A percentile compares a stretch with the other conserved stretches of the same genome.
Evolutionary conservation across 1,140 invertebrate genomes (phyloP).

Genomic region (Trypoxylus dichotomus): DNA sequence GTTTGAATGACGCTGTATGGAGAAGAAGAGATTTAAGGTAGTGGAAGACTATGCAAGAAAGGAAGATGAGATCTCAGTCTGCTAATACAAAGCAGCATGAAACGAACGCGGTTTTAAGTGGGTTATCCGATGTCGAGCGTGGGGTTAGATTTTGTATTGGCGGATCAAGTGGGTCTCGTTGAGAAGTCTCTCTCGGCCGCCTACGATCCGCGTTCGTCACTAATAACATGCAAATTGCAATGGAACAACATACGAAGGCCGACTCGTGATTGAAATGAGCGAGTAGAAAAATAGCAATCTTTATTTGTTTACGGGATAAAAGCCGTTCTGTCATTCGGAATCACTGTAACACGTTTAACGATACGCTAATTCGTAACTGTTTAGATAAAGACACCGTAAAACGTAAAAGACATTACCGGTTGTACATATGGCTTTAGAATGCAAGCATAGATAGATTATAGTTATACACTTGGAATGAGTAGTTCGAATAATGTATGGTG

Average conservation of each 20-base stretch:
- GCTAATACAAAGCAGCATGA: not conserved
- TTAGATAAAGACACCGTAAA: not conserved
- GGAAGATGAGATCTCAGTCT: slow-evolving; percentile 2
- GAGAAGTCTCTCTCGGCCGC: slow-evolving; percentile 14
- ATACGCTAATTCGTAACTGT: not conserved
- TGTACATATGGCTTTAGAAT: too few species aligned
- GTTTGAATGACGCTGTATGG: not conserved
- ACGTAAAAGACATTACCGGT: too few species aligned
- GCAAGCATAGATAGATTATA: too few species aligned
- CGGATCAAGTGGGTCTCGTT: slow-evolving; percentile 8
- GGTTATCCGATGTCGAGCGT: slow-evolving; percentile 19
- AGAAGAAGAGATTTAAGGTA: not conserved
- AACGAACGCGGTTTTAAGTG: slow-evolving; percentile 5
- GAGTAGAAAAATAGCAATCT: not conserved
- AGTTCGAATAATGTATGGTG: too few species aligned
- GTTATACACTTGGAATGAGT: too few species aligned
- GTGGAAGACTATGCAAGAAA: not conserved
- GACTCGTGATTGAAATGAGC: not conserved
- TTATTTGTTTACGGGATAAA: slow-evolving; percentile 10
- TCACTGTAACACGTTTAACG: not conserved
- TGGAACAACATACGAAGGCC: not conserved
- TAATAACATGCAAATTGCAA: slow-evolving; percentile 23
- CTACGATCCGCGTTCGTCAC: not conserved
- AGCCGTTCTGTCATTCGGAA: not conserved
- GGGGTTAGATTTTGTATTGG: slow-evolving; percentile 21